These are phyloP conservation scores for Dryococelus australis DNA, from an alignment of 2,888 invertebrate genomes.

Conservation along the genomic window DNA sequence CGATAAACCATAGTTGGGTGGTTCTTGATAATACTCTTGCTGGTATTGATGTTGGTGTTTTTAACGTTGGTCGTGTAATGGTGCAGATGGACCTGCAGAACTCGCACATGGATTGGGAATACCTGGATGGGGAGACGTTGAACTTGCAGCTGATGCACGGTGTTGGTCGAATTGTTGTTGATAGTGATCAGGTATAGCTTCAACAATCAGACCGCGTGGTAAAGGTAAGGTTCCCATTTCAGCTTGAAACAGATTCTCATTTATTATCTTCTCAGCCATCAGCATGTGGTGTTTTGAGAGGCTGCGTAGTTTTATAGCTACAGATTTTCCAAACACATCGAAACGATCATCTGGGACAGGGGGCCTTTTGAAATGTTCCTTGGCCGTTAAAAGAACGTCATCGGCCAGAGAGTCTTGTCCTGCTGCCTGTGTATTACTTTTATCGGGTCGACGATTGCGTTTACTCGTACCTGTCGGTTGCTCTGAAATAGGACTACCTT, in stretches of 20 bases:
- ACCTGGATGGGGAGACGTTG: background rate
- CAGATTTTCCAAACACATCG: conserved; percentile 26
- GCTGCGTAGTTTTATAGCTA: conserved; percentile 31
- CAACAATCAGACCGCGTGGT: background rate
- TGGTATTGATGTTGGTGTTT: no score
- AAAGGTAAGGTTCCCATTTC: conserved; percentile 26
- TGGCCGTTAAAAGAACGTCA: background rate
- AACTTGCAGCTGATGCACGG: background rate
- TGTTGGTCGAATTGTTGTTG: background rate
- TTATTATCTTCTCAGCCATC: conserved; percentile 29
- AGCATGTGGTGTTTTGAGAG: conserved; percentile 32
- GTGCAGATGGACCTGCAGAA: background rate
- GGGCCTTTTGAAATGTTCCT: conserved; percentile 17
- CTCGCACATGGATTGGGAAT: background rate
- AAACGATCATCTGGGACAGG: conserved; percentile 30
- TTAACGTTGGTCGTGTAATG: no score
- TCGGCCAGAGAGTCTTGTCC: background rate
- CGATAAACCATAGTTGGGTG: no score
- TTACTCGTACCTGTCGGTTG: background rate
- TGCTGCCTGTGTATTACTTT: background rate
- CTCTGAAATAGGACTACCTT: background rate
- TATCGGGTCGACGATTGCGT: background rate
- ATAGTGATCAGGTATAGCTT: background rate
- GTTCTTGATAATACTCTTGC: no score
- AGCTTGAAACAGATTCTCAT: conserved; percentile 33